A percentile compares a stretch with the other conserved stretches of the same genome.
Conservation (phyloP, 2,888 invertebrate genomes). For the Teleogryllus oceanicus region DNA sequence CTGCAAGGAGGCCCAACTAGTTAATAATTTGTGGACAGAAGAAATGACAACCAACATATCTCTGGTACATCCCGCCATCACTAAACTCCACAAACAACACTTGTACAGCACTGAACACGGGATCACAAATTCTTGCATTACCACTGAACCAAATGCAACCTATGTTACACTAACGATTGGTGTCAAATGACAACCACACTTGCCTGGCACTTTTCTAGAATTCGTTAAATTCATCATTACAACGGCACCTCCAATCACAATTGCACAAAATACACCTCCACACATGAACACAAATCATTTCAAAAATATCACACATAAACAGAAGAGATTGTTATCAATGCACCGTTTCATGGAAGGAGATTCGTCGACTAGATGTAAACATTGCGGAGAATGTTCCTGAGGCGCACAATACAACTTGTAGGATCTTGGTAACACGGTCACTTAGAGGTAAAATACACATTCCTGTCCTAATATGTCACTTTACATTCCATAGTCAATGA, state of each 20-base stretch:
- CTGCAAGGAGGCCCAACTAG: slow-evolving; percentile 21
- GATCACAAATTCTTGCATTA: too few relatives aligned
- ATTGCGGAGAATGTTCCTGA: slow-evolving; percentile 27
- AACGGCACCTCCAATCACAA: background rate
- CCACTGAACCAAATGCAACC: too few relatives aligned
- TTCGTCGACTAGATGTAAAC: slow-evolving; percentile 37
- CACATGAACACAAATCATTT: slow-evolving; percentile 1
- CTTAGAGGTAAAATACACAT: too few relatives aligned
- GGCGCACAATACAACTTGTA: background rate
- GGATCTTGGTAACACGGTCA: too few relatives aligned
- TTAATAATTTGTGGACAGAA: too few relatives aligned
- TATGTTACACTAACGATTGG: background rate
- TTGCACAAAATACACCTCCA: background rate
- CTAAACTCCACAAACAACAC: too few relatives aligned
- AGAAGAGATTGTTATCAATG: slow-evolving; percentile 35
- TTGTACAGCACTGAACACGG: too few relatives aligned
- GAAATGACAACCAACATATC: too few relatives aligned
- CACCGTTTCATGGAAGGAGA: slow-evolving; percentile 32
- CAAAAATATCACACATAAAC: slow-evolving; percentile 19
- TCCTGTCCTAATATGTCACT: slow-evolving; percentile 2
- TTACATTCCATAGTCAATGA: slow-evolving; percentile 29
- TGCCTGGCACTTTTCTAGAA: background rate
- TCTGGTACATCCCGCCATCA: too few relatives aligned
- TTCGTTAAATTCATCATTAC: background rate
- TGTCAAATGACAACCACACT: slow-evolving; percentile 19